Evolutionary conservation across 2,888 invertebrate species (phyloP), one percentile per base, ranked within the genome.

Genomic region (Netelia virgata): DNA sequence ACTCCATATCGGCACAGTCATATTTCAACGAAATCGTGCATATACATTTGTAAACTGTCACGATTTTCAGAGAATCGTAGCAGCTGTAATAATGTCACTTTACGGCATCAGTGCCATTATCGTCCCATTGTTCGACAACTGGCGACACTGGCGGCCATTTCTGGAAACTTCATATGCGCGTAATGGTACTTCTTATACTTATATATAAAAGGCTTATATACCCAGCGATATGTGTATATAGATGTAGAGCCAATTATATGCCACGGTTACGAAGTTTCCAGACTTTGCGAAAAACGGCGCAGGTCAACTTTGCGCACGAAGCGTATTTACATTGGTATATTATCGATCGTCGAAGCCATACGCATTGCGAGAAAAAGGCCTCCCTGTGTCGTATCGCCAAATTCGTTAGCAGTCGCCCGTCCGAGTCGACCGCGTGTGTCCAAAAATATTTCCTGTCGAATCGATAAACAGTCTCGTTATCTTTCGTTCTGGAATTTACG

Each of bases 321-420:
- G 47, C 47, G 47, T 47, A 47, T 47, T 47, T 47, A 47, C 47
- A 47, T 47, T 47, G 47, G 47, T 47, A 14, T 47, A 47, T 47
- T 57, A 73, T 73, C 72, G 72, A 73, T 73, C 72, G 47, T 3
- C 11, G 72, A 73, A 59, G 18, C 70, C 16, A 6, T 3, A 11
- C 10, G 1, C 36, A 8, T 18, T n/a, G 36, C 18, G 18, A 55
- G n/a, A 43, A 73, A 43, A 73, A 43, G 72, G 72, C 59, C 16
- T 18, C 47, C 59, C 72, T 73, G 72, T 61, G 72, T 73, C 57
- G 59, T 73, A 23, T 47, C 43, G 72, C 23, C 9, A 59, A 73
- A 57, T 16, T 16, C 72, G 72, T 59, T 59, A 57, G 72, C 59
- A 36, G 10, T 47, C 47, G 11, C 11, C 14, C 47, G 47, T 3